A percentile compares a stretch with the other conserved stretches of the same genome.
phyloP scores from a whole-genome alignment of 2,797 vertebrate genomes.

The Chiroxiphia lanceolata region DNA sequence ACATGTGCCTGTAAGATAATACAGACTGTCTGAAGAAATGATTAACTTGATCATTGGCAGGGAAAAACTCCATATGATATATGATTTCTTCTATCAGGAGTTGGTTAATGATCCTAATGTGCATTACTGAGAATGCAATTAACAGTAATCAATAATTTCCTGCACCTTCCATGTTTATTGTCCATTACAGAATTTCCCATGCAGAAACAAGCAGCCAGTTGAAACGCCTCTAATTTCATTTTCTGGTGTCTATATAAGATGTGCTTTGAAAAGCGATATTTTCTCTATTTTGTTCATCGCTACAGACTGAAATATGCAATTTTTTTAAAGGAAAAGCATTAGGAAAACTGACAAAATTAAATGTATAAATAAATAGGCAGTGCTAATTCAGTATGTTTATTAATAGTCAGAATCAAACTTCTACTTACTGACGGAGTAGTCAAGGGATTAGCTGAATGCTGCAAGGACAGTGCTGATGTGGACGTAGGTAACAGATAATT shows the following conservation, averaged over 20 bases:
- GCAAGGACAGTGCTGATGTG: constrained; percentile 67
- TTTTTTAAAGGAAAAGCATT: neutral
- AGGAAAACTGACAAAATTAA: neutral
- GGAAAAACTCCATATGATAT: neutral
- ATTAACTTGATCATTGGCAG: neutral
- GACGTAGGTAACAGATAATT: constrained; percentile 70
- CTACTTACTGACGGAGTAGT: constrained; percentile 73
- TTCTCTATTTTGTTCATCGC: neutral
- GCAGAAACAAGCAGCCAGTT: neutral
- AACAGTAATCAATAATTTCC: neutral
- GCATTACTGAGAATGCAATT: neutral
- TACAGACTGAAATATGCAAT: neutral
- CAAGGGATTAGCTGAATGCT: constrained; percentile 60
- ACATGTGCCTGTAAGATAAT: neutral
- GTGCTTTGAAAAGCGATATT: neutral
- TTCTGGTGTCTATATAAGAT: neutral
- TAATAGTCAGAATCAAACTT: neutral
- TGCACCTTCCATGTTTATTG: neutral
- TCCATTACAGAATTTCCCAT: neutral
- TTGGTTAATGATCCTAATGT: neutral
- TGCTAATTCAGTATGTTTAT: neutral
- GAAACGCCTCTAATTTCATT: neutral
- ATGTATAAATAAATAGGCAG: neutral
- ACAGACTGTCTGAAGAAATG: neutral
- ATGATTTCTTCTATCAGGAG: neutral